Evolutionary conservation across 2,113 vertebrate genomes (phyloP).

Genomic region (Zapornia atra): DNA sequence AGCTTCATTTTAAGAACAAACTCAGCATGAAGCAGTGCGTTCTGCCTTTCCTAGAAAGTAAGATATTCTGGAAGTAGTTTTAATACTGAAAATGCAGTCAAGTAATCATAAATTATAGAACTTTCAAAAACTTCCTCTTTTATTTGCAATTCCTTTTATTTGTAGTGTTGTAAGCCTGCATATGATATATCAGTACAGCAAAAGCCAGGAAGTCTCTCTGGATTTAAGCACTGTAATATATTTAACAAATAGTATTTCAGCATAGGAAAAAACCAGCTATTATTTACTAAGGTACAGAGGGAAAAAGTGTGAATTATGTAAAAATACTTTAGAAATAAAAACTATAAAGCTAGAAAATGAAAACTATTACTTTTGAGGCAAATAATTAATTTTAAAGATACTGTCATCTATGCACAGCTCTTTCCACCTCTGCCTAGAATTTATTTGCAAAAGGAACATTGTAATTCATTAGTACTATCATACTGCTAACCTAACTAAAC

Average conservation of each 20-base stretch:
- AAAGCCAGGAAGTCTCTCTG: background rate
- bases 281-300: background rate
- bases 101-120: background rate
- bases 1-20: background rate
- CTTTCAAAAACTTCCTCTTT: background rate
- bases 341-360: background rate
- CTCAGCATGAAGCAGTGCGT: accelerated
- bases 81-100: background rate
- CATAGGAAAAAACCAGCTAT: background rate
- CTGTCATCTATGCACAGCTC: background rate
- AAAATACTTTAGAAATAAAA: background rate
- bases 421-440: background rate
- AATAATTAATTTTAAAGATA: background rate
- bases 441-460: background rate
- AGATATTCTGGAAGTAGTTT: background rate
- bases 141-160: background rate
- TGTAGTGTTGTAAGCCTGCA: background rate
- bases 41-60: background rate
- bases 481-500: background rate
- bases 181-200: background rate
- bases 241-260: background rate
- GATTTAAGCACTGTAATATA: background rate
- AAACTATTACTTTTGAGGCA: background rate
- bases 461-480: background rate
- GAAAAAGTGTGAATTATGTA: background rate